Evolutionary conservation across 2,797 vertebrate species (phyloP), one percentile per base, ranked within the genome.

Genomic region (Acropternis orthonyx): DNA sequence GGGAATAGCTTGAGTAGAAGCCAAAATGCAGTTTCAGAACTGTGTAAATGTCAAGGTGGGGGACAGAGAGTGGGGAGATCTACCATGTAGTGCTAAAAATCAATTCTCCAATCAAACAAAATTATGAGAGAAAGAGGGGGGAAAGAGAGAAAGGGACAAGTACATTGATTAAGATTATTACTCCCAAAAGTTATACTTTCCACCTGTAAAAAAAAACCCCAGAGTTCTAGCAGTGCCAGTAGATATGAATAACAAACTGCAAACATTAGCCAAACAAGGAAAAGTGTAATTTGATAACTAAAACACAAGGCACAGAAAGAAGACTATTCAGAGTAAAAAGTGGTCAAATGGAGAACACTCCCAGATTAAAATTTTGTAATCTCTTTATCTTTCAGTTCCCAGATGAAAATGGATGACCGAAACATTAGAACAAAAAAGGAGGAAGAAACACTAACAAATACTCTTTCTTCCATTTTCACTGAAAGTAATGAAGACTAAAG

Each of bases 1-100:
- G 30, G 93, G 79, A 95, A 77, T 49, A 91, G 7, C 39, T 61
- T 93, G 79, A 91, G 30, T 82, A 88, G 81, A 13, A 88, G 85
- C 89, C 89, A 96, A 92, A 90, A 90, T 28, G 4, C 39, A 58
- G 66, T 68, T 92, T 84, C 24, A 88, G 58, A 77, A 71, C 71
- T 87, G 66, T 39, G 17, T 46, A 91, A 88, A 84, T 86, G 58
- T 80, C 82, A 93, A 89, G 46, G 32, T 22, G 66, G 26, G 27
- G 26, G 51, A 85, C 41, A 59, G 41, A 63, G 86, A 61, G 22
- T 0, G 5, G 8, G 8, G 19, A 59, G 6, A 44, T 27, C 28
- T 88, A 41, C 84, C 63, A 75, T 0, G 0, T 30, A 77, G 27
- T n/a, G 14, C n/a, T 79, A 87, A 74, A 93, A 73, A 74, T 78